A percentile compares a stretch with the other conserved stretches of the same genome.
Conservation (phyloP, 2,797 vertebrate genomes). For the Acomys russatus region DNA sequence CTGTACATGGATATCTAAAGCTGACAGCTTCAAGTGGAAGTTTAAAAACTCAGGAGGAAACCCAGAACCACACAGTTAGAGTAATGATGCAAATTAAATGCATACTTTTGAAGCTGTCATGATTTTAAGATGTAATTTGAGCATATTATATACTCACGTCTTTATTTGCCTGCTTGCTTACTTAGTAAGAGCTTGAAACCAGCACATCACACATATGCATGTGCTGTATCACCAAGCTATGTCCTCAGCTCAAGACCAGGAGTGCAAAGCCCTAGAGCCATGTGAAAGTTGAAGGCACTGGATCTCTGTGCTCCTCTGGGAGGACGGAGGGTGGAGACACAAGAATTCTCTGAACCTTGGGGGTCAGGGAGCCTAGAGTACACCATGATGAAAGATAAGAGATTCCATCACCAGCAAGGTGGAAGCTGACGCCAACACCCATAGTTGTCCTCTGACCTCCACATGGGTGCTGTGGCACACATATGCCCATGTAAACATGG, state of each 20-base stretch:
- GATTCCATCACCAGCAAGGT: background rate
- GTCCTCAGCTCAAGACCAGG: background rate
- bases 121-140: background rate
- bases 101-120: conserved; percentile 2
- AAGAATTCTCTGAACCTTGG: background rate
- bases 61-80: background rate
- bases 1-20: background rate
- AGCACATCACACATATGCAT: background rate
- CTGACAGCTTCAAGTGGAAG: background rate
- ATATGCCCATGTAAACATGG: background rate
- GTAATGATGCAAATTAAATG: background rate
- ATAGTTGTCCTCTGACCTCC: background rate
- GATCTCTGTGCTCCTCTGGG: background rate
- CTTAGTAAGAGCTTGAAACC: background rate
- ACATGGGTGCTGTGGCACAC: background rate
- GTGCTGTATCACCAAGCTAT: background rate
- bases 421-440: background rate
- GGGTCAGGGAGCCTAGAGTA: background rate
- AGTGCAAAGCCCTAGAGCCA: background rate
- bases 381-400: background rate
- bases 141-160: background rate
- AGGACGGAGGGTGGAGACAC: background rate
- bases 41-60: conserved; percentile 39
- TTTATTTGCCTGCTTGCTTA: background rate
- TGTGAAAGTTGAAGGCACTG: background rate